phyloP scores from a whole-genome alignment of 30 jellyfish, hydroid and myxozoan species.

The Cassiopea andromeda region DNA sequence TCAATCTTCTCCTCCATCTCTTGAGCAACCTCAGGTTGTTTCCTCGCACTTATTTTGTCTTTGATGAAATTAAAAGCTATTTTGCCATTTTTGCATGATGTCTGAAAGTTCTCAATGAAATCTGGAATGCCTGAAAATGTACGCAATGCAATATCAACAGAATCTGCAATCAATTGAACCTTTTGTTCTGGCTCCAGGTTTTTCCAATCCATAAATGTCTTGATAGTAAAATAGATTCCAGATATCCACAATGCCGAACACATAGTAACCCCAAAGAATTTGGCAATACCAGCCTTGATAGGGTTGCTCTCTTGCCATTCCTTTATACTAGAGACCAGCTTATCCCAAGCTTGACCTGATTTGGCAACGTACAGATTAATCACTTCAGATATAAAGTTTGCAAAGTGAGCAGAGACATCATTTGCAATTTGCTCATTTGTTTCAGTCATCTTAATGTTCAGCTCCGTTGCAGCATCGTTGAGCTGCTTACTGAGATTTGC shows the following conservation, averaged over 20 bases:
- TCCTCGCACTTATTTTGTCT: neutral
- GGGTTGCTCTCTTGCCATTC: constrained; percentile 20
- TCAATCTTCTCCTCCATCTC: constrained; percentile 9
- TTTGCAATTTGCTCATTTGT: constrained; percentile 26
- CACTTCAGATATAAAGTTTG: constrained; percentile 3
- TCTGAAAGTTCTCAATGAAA: constrained; percentile 27
- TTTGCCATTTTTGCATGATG: constrained; percentile 22
- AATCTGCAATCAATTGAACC: constrained; percentile 34
- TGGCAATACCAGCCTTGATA: neutral
- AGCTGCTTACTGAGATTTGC: constrained; percentile 14
- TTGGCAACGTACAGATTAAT: neutral
- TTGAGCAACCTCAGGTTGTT: neutral
- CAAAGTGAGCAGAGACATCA: constrained; percentile 31
- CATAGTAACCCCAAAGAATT: constrained; percentile 6
- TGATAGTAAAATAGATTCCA: constrained; percentile 36
- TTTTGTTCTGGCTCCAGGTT: constrained; percentile 45
- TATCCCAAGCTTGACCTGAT: constrained; percentile 42
- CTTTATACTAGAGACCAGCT: constrained; percentile 13
- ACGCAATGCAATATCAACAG: constrained; percentile 11
- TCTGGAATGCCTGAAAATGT: constrained; percentile 46
- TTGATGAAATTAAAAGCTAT: constrained; percentile 14
- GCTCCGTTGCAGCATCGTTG: constrained; percentile 33
- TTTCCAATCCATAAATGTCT: constrained; percentile 64
- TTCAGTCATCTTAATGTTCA: constrained; percentile 25
- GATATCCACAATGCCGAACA: constrained; percentile 44